These are phyloP conservation scores for Ceratothoa steindachneri DNA, from an alignment of 2,888 invertebrate genomes.

Conservation along the genomic window DNA sequence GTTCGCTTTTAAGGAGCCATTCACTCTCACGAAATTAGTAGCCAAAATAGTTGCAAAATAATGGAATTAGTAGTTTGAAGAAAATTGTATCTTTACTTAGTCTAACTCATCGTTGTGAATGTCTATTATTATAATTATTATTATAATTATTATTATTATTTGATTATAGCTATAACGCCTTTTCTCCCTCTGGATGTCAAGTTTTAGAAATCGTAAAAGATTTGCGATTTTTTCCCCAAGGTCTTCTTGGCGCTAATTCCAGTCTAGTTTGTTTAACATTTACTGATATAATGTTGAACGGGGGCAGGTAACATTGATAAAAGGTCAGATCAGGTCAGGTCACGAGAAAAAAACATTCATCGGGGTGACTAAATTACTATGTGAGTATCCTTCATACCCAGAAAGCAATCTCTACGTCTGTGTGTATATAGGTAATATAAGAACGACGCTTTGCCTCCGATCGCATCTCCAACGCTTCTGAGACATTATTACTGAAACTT, in stretches of 20 bases:
- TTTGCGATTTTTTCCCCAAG: conserved; percentile 4
- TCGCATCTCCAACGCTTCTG: no score
- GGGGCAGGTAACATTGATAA: conserved; percentile 48
- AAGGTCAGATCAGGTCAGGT: neutral
- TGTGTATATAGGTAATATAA: no score
- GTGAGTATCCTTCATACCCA: neutral
- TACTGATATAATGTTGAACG: conserved; percentile 9
- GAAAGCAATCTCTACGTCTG: no score
- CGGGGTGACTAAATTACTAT: neutral
- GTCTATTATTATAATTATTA: no score
- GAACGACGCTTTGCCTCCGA: no score
- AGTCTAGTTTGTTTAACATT: neutral
- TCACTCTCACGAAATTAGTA: neutral
- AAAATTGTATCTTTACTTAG: no score
- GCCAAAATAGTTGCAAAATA: neutral
- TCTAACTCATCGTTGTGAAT: no score
- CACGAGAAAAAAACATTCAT: neutral
- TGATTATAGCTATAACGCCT: neutral
- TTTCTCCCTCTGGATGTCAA: conserved; percentile 10
- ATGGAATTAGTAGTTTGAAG: neutral
- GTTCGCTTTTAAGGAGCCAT: neutral
- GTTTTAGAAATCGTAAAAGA: neutral
- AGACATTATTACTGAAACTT: no score
- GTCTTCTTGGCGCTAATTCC: conserved; percentile 1
- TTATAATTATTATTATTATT: no score